Conservation (phyloP, 2,797 vertebrate genomes). For the Numenius phaeopus region DNA sequence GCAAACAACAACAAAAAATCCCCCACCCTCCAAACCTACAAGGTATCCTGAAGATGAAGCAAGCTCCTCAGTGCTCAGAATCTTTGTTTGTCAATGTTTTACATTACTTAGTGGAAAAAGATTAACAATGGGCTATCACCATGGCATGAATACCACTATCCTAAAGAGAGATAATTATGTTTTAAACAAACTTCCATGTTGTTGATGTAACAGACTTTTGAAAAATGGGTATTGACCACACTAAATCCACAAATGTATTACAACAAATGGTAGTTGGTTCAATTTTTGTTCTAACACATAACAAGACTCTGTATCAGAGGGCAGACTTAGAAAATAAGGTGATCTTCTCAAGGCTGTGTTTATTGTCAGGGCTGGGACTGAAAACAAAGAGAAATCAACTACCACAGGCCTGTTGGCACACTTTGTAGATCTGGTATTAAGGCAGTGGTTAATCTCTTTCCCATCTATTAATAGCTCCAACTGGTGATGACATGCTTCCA, state of each 20-base stretch:
- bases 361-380: neutral
- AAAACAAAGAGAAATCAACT: neutral
- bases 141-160: neutral
- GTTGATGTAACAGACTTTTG: neutral
- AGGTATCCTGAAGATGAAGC: neutral
- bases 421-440: neutral
- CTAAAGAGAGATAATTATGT: neutral
- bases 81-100: neutral
- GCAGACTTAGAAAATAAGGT: neutral
- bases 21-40: neutral
- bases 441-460: neutral
- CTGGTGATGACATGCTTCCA: neutral
- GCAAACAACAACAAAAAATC: neutral
- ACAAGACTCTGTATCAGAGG: neutral
- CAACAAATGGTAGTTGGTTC: neutral
- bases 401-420: neutral
- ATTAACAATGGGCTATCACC: neutral
- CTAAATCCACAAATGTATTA: neutral
- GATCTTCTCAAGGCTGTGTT: neutral
- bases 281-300: neutral
- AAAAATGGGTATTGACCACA: neutral
- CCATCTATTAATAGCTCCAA: neutral
- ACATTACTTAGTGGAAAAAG: neutral
- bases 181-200: neutral
- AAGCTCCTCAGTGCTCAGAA: neutral